These are phyloP conservation scores for Aplysina aerophoba DNA, from an alignment of 37 sponge, comb jelly and placozoan species.

Conservation along the genomic window DNA sequence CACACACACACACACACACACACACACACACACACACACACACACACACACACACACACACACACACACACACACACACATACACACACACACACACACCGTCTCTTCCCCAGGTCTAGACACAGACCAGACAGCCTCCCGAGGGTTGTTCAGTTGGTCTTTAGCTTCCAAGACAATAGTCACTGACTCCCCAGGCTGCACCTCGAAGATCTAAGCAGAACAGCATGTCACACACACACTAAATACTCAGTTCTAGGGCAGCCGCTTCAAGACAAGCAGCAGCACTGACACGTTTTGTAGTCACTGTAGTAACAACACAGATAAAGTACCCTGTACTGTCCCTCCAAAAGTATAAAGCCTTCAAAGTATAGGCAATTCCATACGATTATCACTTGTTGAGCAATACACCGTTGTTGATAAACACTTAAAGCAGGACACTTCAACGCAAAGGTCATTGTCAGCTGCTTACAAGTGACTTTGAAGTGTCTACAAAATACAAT, in stretches of 20 bases:
- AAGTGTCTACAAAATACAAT: too few relatives aligned
- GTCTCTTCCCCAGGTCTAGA: conserved; percentile 57
- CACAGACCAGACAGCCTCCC: conserved; percentile 83
- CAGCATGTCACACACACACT: not conserved
- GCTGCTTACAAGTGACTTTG: too few relatives aligned
- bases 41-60: not conserved
- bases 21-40: not conserved
- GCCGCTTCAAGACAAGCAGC: not conserved
- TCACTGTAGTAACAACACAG: too few relatives aligned
- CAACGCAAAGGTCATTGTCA: too few relatives aligned
- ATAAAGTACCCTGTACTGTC: too few relatives aligned
- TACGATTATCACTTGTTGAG: too few relatives aligned
- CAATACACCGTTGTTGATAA: too few relatives aligned
- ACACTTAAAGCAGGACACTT: too few relatives aligned
- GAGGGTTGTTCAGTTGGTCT: conserved; percentile 72
- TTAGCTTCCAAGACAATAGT: conserved; percentile 55
- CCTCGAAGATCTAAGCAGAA: conserved; percentile 1
- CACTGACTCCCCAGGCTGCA: conserved; percentile 78
- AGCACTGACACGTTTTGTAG: too few relatives aligned
- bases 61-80: too few relatives aligned
- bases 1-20: not conserved
- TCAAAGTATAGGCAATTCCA: too few relatives aligned
- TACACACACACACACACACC: conserved; percentile 43
- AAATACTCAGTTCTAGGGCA: not conserved
- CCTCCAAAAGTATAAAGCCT: too few relatives aligned